Percentiles rank a stretch among this genome's conserved stretches.
Evolutionary conservation across 2,797 vertebrate genomes (phyloP).

Genomic region (Rhynchotus rufescens): DNA sequence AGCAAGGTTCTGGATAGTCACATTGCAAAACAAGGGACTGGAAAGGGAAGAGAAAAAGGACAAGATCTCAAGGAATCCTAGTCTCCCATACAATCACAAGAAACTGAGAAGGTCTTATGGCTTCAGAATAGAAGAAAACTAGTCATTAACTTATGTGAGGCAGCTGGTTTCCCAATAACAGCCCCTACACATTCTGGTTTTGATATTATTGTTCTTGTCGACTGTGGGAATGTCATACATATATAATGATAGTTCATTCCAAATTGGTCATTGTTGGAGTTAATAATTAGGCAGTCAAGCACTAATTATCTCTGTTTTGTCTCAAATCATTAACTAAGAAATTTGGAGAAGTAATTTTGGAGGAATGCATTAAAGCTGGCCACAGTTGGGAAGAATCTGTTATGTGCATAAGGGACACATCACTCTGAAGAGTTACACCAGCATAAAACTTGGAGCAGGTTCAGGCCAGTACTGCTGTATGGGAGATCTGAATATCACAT

Average conservation of each 20-base stretch:
- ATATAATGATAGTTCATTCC: constrained; percentile 58
- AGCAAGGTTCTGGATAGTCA: neutral
- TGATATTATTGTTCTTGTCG: constrained; percentile 68
- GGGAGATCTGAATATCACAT: fast-evolving
- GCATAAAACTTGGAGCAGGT: neutral
- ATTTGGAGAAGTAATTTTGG: constrained; percentile 37
- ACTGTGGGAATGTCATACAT: constrained; percentile 44
- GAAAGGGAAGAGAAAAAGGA: neutral
- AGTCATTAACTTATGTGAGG: constrained; percentile 60
- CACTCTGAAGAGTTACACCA: neutral
- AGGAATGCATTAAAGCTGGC: neutral
- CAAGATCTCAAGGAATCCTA: neutral
- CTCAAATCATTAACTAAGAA: constrained; percentile 62
- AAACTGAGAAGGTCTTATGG: neutral
- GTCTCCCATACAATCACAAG: constrained; percentile 22
- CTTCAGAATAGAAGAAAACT: constrained; percentile 45
- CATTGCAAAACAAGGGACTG: fast-evolving
- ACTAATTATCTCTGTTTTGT: constrained; percentile 70
- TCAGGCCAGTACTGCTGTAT: neutral
- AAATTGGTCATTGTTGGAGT: constrained; percentile 46
- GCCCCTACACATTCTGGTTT: constrained; percentile 60
- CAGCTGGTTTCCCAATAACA: constrained; percentile 49
- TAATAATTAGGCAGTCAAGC: constrained; percentile 65
- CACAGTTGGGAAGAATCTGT: neutral
- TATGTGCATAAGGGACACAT: neutral